Conservation (phyloP, 2,113 vertebrate species). For the Picathartes gymnocephalus region DNA sequence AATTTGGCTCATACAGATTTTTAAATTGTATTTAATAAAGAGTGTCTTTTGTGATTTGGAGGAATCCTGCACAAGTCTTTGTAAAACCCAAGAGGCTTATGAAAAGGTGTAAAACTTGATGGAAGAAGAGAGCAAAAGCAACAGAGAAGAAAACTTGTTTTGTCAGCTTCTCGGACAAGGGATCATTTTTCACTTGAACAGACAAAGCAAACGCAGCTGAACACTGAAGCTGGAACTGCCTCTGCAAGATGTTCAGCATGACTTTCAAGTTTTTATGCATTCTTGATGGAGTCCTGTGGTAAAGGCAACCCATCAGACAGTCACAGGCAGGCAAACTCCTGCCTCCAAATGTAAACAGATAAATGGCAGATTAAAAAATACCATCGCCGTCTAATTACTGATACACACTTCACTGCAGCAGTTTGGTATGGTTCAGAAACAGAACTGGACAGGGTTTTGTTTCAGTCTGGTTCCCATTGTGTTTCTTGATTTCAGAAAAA, state of each 20-base stretch:
- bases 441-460: neutral
- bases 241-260: neutral
- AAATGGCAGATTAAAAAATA: neutral
- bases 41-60: neutral
- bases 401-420: neutral
- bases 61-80: neutral
- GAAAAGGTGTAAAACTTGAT: neutral
- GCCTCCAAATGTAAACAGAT: neutral
- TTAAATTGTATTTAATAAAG: conserved; percentile 4
- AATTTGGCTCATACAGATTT: neutral
- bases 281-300: neutral
- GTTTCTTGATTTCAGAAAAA: neutral
- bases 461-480: neutral
- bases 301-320: neutral
- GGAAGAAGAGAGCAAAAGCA: neutral
- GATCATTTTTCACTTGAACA: conserved; percentile 7
- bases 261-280: neutral
- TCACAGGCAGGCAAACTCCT: neutral
- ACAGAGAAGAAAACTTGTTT: neutral
- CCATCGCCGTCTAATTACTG: accelerated
- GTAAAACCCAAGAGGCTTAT: neutral
- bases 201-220: neutral
- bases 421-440: neutral
- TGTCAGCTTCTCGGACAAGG: neutral
- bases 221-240: neutral